Evolutionary conservation across 2,888 invertebrate genomes (phyloP).

Genomic region (Oscheius sp.): DNA sequence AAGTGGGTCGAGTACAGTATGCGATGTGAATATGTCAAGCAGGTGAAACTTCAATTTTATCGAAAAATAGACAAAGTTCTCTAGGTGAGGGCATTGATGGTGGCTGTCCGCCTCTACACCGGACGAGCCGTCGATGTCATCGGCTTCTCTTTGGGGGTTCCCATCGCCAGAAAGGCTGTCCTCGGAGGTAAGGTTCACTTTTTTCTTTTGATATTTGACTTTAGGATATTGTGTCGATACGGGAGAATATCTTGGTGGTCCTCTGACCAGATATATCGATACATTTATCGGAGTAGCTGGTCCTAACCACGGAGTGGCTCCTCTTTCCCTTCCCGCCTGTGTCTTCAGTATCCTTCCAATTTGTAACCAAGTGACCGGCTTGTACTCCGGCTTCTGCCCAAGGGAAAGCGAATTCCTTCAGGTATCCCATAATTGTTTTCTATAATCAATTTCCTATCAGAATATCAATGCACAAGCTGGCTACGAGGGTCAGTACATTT

Average conservation of each 20-base stretch:
- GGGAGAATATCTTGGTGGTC: constrained; percentile 65
- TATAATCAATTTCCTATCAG: constrained; percentile 38
- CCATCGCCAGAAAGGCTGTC: constrained; percentile 70
- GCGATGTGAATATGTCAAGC: constrained; percentile 69
- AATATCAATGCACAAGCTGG: constrained; percentile 67
- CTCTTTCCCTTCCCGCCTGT: constrained; percentile 69
- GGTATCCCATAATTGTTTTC: constrained; percentile 35
- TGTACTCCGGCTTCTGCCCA: constrained; percentile 71
- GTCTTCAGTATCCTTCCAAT: constrained; percentile 62
- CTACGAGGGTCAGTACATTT: constrained; percentile 70
- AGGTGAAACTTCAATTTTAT: constrained; percentile 40
- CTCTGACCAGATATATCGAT: constrained; percentile 67
- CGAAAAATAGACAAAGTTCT: background rate
- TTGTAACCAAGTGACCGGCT: constrained; percentile 64
- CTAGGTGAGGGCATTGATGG: constrained; percentile 69
- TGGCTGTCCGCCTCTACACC: constrained; percentile 71
- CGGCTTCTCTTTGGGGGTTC: constrained; percentile 71
- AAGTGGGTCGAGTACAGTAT: constrained; percentile 72
- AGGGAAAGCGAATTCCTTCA: constrained; percentile 65
- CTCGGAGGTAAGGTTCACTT: constrained; percentile 61
- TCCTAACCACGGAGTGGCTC: constrained; percentile 70
- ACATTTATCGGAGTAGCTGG: constrained; percentile 72
- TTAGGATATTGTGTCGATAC: constrained; percentile 69
- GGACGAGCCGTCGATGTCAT: constrained; percentile 71
- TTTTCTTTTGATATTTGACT: background rate